A percentile compares a stretch with the other conserved stretches of the same genome.
Evolutionary conservation across 1,140 invertebrate genomes (phyloP).

Genomic region (Antheraea pernyi): DNA sequence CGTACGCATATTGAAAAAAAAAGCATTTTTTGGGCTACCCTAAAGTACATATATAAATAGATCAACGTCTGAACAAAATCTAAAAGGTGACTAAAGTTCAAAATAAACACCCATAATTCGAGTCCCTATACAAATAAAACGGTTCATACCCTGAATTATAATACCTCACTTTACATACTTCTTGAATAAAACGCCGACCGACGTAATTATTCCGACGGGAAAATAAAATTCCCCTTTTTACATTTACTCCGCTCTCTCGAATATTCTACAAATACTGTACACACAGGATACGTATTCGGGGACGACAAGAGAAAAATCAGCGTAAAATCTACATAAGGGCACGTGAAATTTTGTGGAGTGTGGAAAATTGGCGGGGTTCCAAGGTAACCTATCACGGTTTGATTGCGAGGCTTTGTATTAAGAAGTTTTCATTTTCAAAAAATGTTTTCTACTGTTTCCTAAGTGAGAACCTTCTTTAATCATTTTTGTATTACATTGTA

Average conservation of each 20-base stretch:
- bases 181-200: background rate
- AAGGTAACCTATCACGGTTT: constrained; percentile 4
- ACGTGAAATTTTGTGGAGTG: constrained; percentile 2
- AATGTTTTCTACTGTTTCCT: background rate
- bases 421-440: background rate
- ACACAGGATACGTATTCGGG: background rate
- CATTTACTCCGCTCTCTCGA: background rate
- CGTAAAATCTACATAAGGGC: constrained; percentile 11
- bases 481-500: too few relatives aligned
- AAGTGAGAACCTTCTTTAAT: too few relatives aligned
- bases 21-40: too few relatives aligned
- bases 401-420: constrained; percentile 3
- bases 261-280: background rate
- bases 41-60: background rate
- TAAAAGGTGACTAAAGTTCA: background rate
- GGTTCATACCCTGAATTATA: background rate
- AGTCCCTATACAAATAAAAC: background rate
- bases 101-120: background rate
- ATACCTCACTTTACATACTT: background rate
- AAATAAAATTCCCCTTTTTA: background rate
- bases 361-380: constrained; percentile 2
- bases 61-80: background rate
- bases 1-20: too few relatives aligned
- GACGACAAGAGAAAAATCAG: constrained; percentile 9
- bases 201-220: background rate